phyloP scores from a whole-genome alignment of 2,888 invertebrate species.

The Pyralis farinalis region DNA sequence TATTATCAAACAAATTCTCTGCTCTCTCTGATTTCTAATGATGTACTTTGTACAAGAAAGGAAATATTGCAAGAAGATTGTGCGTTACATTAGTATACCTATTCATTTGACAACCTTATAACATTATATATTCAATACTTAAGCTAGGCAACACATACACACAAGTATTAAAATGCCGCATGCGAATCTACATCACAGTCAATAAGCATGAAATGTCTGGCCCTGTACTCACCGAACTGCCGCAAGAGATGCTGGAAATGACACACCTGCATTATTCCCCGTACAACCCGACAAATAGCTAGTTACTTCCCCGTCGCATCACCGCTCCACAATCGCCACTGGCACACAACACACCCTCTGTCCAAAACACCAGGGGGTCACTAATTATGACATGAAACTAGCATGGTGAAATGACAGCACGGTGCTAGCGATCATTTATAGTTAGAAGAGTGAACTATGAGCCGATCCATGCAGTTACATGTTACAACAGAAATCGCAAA shows the following conservation, averaged over 20 bases:
- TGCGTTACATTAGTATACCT: too few species aligned
- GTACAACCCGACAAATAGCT: constrained; percentile 62
- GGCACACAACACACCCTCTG: constrained; percentile 71
- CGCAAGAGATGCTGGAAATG: constrained; percentile 80
- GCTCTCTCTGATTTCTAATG: too few species aligned
- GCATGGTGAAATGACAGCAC: constrained; percentile 31
- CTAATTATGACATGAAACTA: constrained; percentile 60
- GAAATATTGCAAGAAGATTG: too few species aligned
- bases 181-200: constrained; percentile 6
- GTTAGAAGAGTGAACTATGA: constrained; percentile 48
- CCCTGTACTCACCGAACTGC: constrained; percentile 76
- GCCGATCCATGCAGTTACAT: constrained; percentile 67
- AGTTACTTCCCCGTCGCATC: constrained; percentile 51
- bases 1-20: too few species aligned
- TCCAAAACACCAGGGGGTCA: constrained; percentile 71
- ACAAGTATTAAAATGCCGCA: not conserved
- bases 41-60: too few species aligned
- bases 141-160: not conserved
- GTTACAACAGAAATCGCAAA: constrained; percentile 65
- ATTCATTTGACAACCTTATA: too few species aligned
- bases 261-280: constrained; percentile 79
- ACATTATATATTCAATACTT: too few species aligned
- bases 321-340: constrained; percentile 48
- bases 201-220: constrained; percentile 25
- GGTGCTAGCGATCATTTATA: constrained; percentile 30